These are phyloP conservation scores for Myrmophylax atrothorax DNA, from an alignment of 2,113 vertebrate genomes.

Conservation along the genomic window DNA sequence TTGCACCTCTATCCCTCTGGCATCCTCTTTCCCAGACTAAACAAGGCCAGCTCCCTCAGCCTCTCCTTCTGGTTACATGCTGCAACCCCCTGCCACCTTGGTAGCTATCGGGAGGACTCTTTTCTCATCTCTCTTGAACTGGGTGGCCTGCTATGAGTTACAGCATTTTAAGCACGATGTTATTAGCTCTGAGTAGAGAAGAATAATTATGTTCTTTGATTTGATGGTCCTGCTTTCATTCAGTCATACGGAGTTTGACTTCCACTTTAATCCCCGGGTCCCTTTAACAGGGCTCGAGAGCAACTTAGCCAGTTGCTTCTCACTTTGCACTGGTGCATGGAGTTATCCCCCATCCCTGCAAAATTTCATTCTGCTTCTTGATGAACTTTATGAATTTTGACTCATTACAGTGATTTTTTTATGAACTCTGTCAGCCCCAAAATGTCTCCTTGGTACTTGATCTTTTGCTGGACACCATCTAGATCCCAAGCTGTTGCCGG, in stretches of 20 bases:
- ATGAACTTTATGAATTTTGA: not conserved
- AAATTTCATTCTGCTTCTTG: not conserved
- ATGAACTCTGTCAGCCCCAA: not conserved
- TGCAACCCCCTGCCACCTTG: not conserved
- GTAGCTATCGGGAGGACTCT: not conserved
- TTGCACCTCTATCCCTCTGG: not conserved
- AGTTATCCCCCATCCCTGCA: not conserved
- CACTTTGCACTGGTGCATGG: not conserved
- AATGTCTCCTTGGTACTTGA: not conserved
- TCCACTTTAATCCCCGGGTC: not conserved
- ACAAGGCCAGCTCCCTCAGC: not conserved
- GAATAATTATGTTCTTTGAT: not conserved
- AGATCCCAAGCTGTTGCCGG: not conserved
- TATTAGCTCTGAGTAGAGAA: not conserved
- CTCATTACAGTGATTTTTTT: not conserved
- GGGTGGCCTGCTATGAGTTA: not conserved
- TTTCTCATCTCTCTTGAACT: not conserved
- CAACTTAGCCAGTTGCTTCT: not conserved
- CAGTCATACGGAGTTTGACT: fast-evolving
- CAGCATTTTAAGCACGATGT: not conserved
- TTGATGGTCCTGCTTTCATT: not conserved
- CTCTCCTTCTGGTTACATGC: not conserved
- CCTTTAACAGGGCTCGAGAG: not conserved
- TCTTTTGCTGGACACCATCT: not conserved
- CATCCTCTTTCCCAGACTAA: not conserved